Base-by-base conservation (phyloP, 2,113 vertebrate genomes). In the Brevimyrus niger region DNA sequence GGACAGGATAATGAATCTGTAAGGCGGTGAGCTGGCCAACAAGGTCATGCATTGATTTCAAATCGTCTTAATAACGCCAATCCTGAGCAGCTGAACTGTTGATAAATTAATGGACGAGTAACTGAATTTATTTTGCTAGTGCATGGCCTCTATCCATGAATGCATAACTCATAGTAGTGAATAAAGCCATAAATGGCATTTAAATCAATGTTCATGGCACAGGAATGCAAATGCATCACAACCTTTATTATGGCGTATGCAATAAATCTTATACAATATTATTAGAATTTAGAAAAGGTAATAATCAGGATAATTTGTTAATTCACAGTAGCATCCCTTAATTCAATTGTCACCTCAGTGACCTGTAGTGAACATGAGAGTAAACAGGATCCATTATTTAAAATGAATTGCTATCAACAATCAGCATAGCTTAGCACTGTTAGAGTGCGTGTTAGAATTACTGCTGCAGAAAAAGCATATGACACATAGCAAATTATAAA, bases 1-100 rank as follows among this genome's bases (percentile, higher is more conserved):
- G 96, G 96, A 96, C 95, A 95, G 96, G 94, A 84, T 84, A 84
- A 84, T 44, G 82, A 84, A 84, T 84, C 44, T 84, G 82, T 84
- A 97, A 96, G 97, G 96, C 96, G 96, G 95, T 97, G 97, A 96
- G 95, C 95, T 92, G 94, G 96, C 96, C 97, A 97, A 97, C 96
- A 97, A 96, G 97, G 97, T 98, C 97, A 97, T 93, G 92, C 93
- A 95, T 95, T 94, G 96, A 97, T 97, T 97, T 97, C 96, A 97
- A 98, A 98, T 97, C 97, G 96, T 97, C 96, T 97, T 95, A 97
- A 97, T 97, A 98, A 97, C 96, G 82, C 96, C 96, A 96, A 96
- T 96, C 96, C 97, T 97, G 97, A 97, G 96, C 96, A 96, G 95
- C 96, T 95, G 97, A 97, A 97, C 96, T 95, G 96, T 96, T 97